Evolutionary conservation across 2,888 invertebrate genomes (phyloP).

Genomic region (Ceraclea dissimilis): DNA sequence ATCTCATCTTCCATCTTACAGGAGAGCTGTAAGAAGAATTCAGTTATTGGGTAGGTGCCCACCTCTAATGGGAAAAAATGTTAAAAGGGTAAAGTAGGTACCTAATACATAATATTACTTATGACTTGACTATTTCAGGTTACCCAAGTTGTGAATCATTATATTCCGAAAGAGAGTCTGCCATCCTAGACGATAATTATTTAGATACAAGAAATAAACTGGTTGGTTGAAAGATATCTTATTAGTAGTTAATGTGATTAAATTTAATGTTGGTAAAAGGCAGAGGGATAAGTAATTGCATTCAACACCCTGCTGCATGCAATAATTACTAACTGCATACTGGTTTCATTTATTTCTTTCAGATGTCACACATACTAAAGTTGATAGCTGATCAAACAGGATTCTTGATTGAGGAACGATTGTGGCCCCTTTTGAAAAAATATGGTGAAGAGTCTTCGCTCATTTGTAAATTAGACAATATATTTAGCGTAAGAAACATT

Average conservation of each 20-base stretch:
- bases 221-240: constrained; percentile 5
- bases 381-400: constrained; percentile 64
- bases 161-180: neutral
- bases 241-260: too few relatives aligned
- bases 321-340: too few relatives aligned
- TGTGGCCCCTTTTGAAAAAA: constrained; percentile 57
- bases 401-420: constrained; percentile 65
- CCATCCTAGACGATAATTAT: constrained; percentile 2
- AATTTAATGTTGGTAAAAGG: too few relatives aligned
- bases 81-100: too few relatives aligned
- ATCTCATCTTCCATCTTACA: constrained; percentile 42
- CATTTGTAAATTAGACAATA: constrained; percentile 67
- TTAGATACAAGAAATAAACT: constrained; percentile 13
- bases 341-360: constrained; percentile 17
- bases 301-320: too few relatives aligned
- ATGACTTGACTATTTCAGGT: constrained; percentile 1
- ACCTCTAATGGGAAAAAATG: too few relatives aligned
- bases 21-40: constrained; percentile 18
- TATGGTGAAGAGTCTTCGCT: constrained; percentile 54
- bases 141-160: constrained; percentile 2
- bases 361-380: constrained; percentile 55
- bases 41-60: constrained; percentile 10
- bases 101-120: too few relatives aligned
- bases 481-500: constrained; percentile 56
- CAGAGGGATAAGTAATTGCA: too few relatives aligned